These are phyloP conservation scores for Ceratosolen fusciceps DNA, from an alignment of 1,140 invertebrate genomes.

Conservation along the genomic window DNA sequence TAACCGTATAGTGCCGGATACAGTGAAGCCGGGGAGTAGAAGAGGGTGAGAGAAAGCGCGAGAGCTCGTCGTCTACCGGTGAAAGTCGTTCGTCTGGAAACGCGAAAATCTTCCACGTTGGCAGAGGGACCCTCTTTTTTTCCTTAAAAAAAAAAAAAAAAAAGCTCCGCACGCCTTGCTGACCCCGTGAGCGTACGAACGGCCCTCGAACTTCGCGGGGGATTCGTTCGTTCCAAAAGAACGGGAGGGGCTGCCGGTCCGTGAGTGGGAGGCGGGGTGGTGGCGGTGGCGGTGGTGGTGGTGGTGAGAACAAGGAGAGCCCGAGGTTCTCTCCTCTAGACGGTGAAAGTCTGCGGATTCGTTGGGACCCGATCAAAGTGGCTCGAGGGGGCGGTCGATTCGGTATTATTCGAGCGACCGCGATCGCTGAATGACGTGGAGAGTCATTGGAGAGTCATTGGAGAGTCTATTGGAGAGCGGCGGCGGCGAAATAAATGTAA, in stretches of 20 bases:
- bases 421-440: background rate
- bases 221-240: background rate
- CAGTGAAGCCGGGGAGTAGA: background rate
- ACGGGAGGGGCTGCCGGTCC: background rate
- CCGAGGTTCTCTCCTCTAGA: background rate
- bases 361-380: background rate
- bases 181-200: background rate
- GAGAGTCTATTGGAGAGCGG: background rate
- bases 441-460: background rate
- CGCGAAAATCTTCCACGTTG: conserved; percentile 36
- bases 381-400: background rate
- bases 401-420: background rate
- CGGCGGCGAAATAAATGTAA: background rate
- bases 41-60: background rate
- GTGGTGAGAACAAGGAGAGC: background rate
- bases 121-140: conserved; percentile 34
- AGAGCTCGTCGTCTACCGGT: background rate
- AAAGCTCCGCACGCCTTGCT: conserved; percentile 2
- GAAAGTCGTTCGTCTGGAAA: conserved; percentile 17
- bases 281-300: no score
- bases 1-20: background rate
- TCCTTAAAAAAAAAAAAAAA: no score
- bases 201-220: background rate
- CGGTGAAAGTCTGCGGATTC: background rate
- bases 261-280: background rate